A percentile compares a stretch with the other conserved stretches of the same genome.
These are phyloP conservation scores for Bombylius discolor DNA, from an alignment of 2,888 invertebrate genomes.

Conservation along the genomic window DNA sequence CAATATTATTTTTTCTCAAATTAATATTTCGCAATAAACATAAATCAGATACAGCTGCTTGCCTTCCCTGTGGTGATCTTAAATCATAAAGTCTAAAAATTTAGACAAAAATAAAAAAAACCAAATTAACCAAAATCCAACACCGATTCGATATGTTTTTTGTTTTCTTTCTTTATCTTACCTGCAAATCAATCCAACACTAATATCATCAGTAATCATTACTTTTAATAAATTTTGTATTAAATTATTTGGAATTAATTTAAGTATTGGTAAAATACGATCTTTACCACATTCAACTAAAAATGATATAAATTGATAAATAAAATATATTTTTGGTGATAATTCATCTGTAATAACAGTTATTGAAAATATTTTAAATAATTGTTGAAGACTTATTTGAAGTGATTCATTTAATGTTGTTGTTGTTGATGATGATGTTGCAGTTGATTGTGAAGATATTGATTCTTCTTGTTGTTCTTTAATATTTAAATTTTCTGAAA, in stretches of 20 bases:
- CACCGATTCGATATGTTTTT: neutral
- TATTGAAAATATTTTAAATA: conserved; percentile 60
- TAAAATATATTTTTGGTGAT: conserved; percentile 72
- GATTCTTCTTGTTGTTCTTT: neutral
- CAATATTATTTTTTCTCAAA: conserved; percentile 36
- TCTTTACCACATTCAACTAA: conserved; percentile 67
- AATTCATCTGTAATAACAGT: conserved; percentile 52
- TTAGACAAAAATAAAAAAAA: neutral
- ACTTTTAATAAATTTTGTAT: conserved; percentile 68
- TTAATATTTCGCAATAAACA: conserved; percentile 74
- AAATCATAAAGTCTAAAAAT: conserved; percentile 52
- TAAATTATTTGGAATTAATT: conserved; percentile 60
- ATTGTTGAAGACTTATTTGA: conserved; percentile 48
- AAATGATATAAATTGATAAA: conserved; percentile 61
- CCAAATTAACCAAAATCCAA: neutral
- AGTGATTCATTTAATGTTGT: conserved; percentile 47
- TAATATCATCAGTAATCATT: conserved; percentile 30
- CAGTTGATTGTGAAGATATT: no score
- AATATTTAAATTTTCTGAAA: conserved; percentile 14
- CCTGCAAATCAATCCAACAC: conserved; percentile 32
- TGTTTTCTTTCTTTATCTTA: conserved; percentile 8
- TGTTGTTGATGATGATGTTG: conserved; percentile 13
- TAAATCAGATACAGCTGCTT: conserved; percentile 74
- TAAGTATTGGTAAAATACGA: conserved; percentile 54
- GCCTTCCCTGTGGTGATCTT: conserved; percentile 58